Conservation (phyloP, 2,888 invertebrate species). For the Hipparchia sbordonii region DNA sequence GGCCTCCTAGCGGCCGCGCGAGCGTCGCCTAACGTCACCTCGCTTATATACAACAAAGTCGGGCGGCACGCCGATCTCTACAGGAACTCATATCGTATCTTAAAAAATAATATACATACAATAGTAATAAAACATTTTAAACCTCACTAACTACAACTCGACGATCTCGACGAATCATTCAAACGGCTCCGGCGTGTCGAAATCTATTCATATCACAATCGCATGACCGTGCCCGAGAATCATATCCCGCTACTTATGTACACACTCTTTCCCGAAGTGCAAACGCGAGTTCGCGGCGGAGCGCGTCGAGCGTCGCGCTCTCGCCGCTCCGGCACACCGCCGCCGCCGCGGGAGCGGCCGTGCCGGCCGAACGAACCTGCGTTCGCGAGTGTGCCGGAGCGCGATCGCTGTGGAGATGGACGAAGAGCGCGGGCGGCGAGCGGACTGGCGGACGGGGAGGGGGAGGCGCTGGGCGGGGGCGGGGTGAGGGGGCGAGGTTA, state of each 20-base stretch:
- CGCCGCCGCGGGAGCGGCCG: conserved; percentile 50
- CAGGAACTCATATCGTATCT: conserved; percentile 83
- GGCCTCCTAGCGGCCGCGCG: conserved; percentile 41
- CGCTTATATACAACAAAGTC: conserved; percentile 79
- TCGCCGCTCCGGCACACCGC: conserved; percentile 42
- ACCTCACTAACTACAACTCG: conserved; percentile 82
- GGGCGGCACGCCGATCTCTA: conserved; percentile 59
- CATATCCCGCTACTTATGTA: conserved; percentile 81
- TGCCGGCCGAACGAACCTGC: conserved; percentile 61
- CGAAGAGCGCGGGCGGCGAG: conserved; percentile 43
- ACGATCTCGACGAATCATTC: conserved; percentile 79
- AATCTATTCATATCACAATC: conserved; percentile 83
- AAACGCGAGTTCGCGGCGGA: conserved; percentile 45
- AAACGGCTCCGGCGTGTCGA: conserved; percentile 79
- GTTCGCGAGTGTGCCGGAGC: conserved; percentile 67
- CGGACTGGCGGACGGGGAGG: conserved; percentile 54
- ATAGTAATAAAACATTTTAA: conserved; percentile 82
- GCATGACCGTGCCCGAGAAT: conserved; percentile 81
- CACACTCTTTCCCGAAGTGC: conserved; percentile 74
- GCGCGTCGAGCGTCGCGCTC: conserved; percentile 41
- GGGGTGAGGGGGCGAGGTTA: conserved; percentile 60
- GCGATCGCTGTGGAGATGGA: conserved; percentile 62
- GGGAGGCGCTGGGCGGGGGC: conserved; percentile 39
- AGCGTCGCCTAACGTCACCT: conserved; percentile 62
- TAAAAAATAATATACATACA: conserved; percentile 80